Evolutionary conservation across 2,888 invertebrate species (phyloP), one percentile per base, ranked within the genome.

Genomic region (Microctonus brassicae): DNA sequence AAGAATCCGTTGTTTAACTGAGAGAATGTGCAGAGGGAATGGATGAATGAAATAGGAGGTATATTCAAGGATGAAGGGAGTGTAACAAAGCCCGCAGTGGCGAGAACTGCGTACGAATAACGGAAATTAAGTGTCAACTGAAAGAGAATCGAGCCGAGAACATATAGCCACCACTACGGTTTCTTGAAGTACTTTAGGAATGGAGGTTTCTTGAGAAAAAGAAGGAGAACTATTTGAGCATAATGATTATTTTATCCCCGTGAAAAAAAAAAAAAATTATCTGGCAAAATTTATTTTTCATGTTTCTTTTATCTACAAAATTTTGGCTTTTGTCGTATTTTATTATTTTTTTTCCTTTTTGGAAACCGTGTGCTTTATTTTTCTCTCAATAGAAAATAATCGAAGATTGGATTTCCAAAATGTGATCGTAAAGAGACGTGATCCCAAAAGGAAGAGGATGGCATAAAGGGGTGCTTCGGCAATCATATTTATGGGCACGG

Each of bases 41-140:
- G 76, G 70, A 76, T 78, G 76, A 76, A 75, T 74, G 65, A 36
- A 53, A 72, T 75, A 57, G 71, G 75, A 75, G 76, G 73, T 76
- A 72, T 73, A 64, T 77, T 76, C 69, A 77, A 78, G 76, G 77
- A 75, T 75, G 66, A 34, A 61, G 73, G 76, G 77, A 76, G 77
- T 73, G 80, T 81, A 82, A 82, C 82, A 83, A 85, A 85, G 81
- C 83, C 75, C 77, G 79, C 77, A 79, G 78, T 78, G 66, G 69
- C 65, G 72, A 47, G 70, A 70, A 81, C 82, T 82, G 83, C 82
- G 85, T 86, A 86, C 85, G 85, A 86, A 86, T 86, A 86, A 84
- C 87, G 87, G 87, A 87, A 87, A 87, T 87, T 87, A 87, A 87
- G 87, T 87, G 87, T 87, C 87, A 87, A 86, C 85, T 78, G 80